Base-by-base conservation (phyloP, 2,888 invertebrate genomes). In the Lissonota sp. region DNA sequence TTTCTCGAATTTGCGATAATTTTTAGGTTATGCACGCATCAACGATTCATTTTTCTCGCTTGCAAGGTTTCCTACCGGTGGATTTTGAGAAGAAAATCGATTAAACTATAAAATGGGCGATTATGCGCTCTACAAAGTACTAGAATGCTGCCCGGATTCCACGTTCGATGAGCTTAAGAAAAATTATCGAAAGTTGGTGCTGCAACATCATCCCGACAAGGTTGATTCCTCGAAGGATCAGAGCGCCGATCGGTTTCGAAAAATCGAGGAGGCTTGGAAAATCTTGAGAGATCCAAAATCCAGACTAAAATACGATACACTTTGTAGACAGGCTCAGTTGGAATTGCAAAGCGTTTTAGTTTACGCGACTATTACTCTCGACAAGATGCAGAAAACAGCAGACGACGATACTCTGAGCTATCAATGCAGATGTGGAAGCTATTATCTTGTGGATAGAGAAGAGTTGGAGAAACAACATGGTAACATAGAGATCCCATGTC, bases 181-280 rank as follows among this genome's bases (percentile, higher is more conserved):
- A 86, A 94, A 93, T 86, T 96, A 95, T 89, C 95, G 94, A 87
- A 93, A 93, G 55, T 92, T 95, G 42, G 93, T 93, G 5, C 92
- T 95, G 66, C 90, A 92, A 82, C 91, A 93, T 86, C 96, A 96
- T 90, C 96, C 96, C 7, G 96, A 96, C 87, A 96, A 95, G 90
- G 82, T 80, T 49, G 84, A 88, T n/a, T 80, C 85, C 4, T 57
- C 84, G 71, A 88, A 93, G 55, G 88, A 83, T 5, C 40, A 81
- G 1, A 81, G 82, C 49, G 14, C 80, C 39, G 88, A 91, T 55
- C 85, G 91, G 82, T 95, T 95, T 90, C 90, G 93, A 76, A 89
- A 90, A 64, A 94, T 97, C 82, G 95, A 95, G 88, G 94, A 95
- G 88, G 97, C 97, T n/a, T 97, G 96, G 96, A 94, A 95, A 85